A percentile compares a stretch with the other conserved stretches of the same genome.
Conservation (phyloP, 2,113 vertebrate species). For the Malurus melanocephalus region DNA sequence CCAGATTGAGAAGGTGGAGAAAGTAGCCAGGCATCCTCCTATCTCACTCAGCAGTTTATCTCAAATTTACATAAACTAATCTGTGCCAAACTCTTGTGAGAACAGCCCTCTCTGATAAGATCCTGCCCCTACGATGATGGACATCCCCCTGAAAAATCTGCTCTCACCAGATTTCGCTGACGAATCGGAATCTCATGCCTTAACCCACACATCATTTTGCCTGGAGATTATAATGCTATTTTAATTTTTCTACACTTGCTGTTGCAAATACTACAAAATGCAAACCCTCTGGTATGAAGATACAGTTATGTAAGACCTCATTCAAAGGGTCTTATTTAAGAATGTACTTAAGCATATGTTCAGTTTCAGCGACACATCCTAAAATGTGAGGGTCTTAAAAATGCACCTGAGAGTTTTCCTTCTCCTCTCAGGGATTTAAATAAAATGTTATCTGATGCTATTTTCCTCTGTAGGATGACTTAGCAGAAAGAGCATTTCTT, state of each 20-base stretch:
- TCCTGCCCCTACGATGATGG: background rate
- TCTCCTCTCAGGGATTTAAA: background rate
- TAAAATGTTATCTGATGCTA: background rate
- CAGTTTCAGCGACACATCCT: background rate
- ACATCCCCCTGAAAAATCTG: background rate
- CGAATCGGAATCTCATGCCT: background rate
- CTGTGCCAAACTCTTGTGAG: background rate
- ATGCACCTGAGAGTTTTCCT: background rate
- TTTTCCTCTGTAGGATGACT: conserved; percentile 43
- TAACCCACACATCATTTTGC: conserved; percentile 32
- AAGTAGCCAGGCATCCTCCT: conserved; percentile 9
- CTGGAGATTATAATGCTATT: conserved; percentile 45
- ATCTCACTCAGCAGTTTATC: conserved; percentile 14
- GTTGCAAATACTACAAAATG: conserved; percentile 35
- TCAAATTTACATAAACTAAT: background rate
- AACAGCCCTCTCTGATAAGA: conserved; percentile 1
- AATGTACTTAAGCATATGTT: conserved; percentile 16
- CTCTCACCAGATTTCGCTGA: conserved; percentile 13
- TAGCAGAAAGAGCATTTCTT: conserved; percentile 32
- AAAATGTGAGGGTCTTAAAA: conserved; percentile 30
- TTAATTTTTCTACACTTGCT: conserved; percentile 37
- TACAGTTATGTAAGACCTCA: conserved; percentile 30
- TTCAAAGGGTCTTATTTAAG: conserved; percentile 33
- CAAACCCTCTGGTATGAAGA: conserved; percentile 37
- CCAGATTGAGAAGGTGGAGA: background rate